These are phyloP conservation scores for Esox niger DNA, from an alignment of 2,113 vertebrate species.

Conservation along the genomic window DNA sequence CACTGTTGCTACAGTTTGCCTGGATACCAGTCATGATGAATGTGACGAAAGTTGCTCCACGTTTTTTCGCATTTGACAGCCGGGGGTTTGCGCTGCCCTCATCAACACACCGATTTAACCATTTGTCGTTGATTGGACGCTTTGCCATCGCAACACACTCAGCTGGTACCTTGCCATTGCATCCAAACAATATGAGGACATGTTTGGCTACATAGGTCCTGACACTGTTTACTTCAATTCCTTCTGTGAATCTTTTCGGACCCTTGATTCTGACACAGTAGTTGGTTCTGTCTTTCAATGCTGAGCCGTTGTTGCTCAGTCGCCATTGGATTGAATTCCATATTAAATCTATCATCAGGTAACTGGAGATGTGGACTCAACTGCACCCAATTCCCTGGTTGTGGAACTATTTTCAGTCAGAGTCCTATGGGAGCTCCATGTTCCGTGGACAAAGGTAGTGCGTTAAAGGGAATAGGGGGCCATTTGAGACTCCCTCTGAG, in stretches of 20 bases:
- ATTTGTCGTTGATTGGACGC: background rate
- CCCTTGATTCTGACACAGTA: background rate
- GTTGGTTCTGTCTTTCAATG: constrained; percentile 23
- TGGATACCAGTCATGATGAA: constrained; percentile 7
- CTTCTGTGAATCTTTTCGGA: no score
- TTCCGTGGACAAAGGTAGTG: no score
- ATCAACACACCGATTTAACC: constrained; percentile 26
- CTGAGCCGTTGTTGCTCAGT: constrained; percentile 14
- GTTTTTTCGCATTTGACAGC: background rate
- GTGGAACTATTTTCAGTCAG: no score
- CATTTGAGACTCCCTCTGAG: background rate
- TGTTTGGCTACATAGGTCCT: background rate
- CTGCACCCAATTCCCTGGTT: no score
- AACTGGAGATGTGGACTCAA: constrained; percentile 13
- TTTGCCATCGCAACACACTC: background rate
- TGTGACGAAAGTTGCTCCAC: constrained; percentile 16
- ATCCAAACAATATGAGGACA: background rate
- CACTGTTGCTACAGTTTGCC: constrained; percentile 32
- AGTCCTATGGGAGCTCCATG: no score
- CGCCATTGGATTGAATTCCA: constrained; percentile 16
- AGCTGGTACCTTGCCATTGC: background rate
- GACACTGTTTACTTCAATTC: constrained; percentile 15
- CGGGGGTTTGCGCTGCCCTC: constrained; percentile 4
- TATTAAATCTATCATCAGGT: constrained; percentile 33
- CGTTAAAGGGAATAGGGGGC: no score